Evolutionary conservation across 1,140 invertebrate species (phyloP).

Genomic region (Neoseiulus cucumeris): DNA sequence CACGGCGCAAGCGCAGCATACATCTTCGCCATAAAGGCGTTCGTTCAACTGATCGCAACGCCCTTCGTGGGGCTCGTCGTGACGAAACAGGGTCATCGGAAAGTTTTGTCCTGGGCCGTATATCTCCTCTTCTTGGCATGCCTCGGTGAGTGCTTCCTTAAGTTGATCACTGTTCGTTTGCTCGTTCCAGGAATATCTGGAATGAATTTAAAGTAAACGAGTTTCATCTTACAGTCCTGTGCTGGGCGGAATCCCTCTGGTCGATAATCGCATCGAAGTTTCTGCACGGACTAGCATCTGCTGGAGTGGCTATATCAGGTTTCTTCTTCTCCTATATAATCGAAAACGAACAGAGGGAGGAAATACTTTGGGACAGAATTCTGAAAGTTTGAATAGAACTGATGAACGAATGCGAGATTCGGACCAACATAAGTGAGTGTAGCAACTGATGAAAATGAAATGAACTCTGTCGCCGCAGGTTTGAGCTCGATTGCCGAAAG

Average conservation of each 20-base stretch:
- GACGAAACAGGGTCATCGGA: not conserved
- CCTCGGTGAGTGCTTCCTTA: not conserved
- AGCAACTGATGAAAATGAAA: too few species aligned
- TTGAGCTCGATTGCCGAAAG: not conserved
- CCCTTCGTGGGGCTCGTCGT: not conserved
- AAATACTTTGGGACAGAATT: too few species aligned
- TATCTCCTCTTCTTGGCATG: not conserved
- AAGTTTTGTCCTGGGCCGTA: not conserved
- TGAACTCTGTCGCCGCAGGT: not conserved
- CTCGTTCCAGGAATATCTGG: not conserved
- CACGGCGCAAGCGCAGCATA: not conserved
- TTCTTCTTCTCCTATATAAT: not conserved
- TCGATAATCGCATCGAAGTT: not conserved
- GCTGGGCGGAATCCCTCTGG: not conserved
- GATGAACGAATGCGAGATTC: not conserved
- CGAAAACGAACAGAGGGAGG: too few species aligned
- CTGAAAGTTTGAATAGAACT: too few species aligned
- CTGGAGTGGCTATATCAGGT: slow-evolving; percentile 7
- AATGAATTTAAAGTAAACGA: not conserved
- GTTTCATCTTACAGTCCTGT: not conserved
- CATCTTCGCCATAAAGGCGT: not conserved
- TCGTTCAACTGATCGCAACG: not conserved
- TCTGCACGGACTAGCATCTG: not conserved
- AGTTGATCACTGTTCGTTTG: not conserved
- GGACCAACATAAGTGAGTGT: too few species aligned